Percentiles rank a stretch among this genome's conserved stretches.
phyloP scores from a whole-genome alignment of 2,797 vertebrate genomes.

The Amazonetta brasiliensis region DNA sequence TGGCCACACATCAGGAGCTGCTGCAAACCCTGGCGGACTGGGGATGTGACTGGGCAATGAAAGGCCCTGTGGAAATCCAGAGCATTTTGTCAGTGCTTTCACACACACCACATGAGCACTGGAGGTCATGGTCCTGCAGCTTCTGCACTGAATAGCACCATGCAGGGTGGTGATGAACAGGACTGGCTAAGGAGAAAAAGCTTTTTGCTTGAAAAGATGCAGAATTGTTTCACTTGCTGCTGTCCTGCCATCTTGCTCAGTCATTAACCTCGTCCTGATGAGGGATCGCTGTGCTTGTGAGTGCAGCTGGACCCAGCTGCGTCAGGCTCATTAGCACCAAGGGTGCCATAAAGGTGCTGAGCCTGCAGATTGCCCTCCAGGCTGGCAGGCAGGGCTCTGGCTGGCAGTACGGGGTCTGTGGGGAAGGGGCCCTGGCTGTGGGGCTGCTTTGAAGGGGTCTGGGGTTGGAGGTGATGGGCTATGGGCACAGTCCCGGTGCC shows the following conservation, averaged over 20 bases:
- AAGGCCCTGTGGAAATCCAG: background rate
- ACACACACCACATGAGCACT: fast-evolving
- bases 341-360: background rate
- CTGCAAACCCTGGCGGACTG: background rate
- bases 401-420: fast-evolving
- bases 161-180: background rate
- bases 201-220: background rate
- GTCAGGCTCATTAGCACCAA: fast-evolving
- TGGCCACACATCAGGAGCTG: background rate
- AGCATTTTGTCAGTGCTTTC: background rate
- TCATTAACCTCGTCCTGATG: background rate
- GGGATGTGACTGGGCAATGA: background rate
- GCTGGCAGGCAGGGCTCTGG: background rate
- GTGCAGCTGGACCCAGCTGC: background rate
- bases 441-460: background rate
- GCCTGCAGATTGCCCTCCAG: fast-evolving
- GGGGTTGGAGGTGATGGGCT: fast-evolving
- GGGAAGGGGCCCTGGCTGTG: fast-evolving
- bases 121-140: background rate
- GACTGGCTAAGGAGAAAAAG: background rate
- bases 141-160: background rate
- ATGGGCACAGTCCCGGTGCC: fast-evolving
- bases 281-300: background rate
- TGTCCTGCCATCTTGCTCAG: background rate
- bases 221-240: background rate